Base-by-base conservation (phyloP, 2,888 invertebrate species). In the Drosophila quasianomalipes region DNA sequence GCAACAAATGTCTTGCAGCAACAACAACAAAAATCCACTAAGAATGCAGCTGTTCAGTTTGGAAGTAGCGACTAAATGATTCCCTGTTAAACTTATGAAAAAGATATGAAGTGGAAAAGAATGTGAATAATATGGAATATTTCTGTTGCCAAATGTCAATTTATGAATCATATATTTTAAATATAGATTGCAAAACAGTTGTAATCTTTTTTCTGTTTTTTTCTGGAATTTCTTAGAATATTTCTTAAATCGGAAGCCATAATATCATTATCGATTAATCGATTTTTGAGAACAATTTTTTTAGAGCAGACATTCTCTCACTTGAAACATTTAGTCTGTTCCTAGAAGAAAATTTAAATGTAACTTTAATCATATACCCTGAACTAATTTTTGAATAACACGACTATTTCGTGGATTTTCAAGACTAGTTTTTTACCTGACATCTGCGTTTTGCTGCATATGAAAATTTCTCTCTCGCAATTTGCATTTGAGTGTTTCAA, bases 1-100 rank as follows among this genome's bases (percentile, higher is more conserved):
- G 47, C 69, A 74, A 60, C 70, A 75, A 75, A 53, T 60, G 55
- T 57, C 41, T 53, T 63, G 70, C 65, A 37, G 9, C 28, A 37
- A 14, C 57, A 65, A 65, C 53, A 60, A 44, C 26, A 58, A 59
- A 52, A 57, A 26, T 58, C 55, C 57, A 63, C 78, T 30, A 44
- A 66, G 61, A 71, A 68, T 81, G 57, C 65, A 73, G 33, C 47
- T 33, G 14, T 22, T 59, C 0, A 7, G 14, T 28, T 35, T 28
- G 7, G 10, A 2, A 7, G 1, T 9, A 3, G 6, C 12, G 37
- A 35, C 64, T 7, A 7, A 16, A 0, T 12, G 10, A 74, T 79
- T 58, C 74, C 59, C 72, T 77, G 5, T 30, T 55, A 12, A 37
- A 3, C 12, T 54, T 16, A 10, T 14, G 22, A 39, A 19, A 12